phyloP scores from a whole-genome alignment of 2,888 invertebrate species.

The Emesis furor region DNA sequence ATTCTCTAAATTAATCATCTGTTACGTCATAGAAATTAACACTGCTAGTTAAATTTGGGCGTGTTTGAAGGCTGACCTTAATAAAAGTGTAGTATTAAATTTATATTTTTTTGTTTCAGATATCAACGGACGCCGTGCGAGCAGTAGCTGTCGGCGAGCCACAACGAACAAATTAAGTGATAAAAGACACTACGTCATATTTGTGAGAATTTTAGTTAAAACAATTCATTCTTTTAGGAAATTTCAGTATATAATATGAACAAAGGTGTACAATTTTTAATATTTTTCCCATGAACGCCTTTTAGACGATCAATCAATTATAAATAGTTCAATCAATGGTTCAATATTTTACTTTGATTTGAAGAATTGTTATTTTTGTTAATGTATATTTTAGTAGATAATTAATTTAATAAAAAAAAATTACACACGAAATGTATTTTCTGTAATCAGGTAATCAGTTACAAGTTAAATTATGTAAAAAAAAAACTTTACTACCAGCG shows the following conservation, averaged over 20 bases:
- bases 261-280: conserved; percentile 83
- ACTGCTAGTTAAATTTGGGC: no score
- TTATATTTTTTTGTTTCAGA: conserved; percentile 82
- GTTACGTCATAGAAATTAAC: no score
- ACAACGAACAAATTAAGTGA: conserved; percentile 89
- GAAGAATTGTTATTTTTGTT: not conserved
- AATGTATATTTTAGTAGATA: not conserved
- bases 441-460: not conserved
- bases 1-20: no score
- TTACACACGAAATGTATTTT: not conserved
- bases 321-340: not conserved
- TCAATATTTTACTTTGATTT: no score
- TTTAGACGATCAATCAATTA: conserved; percentile 7
- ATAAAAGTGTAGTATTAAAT: no score
- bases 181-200: conserved; percentile 83
- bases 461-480: not conserved
- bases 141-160: conserved; percentile 86
- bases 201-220: conserved; percentile 84
- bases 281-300: conserved; percentile 2
- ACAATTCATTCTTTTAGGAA: conserved; percentile 82
- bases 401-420: not conserved
- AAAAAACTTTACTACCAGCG: no score
- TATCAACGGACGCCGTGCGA: conserved; percentile 90
- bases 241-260: conserved; percentile 80
- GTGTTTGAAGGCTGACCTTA: no score